phyloP scores from a whole-genome alignment of 2,113 vertebrate species.

The Paraplagusia blochii region DNA sequence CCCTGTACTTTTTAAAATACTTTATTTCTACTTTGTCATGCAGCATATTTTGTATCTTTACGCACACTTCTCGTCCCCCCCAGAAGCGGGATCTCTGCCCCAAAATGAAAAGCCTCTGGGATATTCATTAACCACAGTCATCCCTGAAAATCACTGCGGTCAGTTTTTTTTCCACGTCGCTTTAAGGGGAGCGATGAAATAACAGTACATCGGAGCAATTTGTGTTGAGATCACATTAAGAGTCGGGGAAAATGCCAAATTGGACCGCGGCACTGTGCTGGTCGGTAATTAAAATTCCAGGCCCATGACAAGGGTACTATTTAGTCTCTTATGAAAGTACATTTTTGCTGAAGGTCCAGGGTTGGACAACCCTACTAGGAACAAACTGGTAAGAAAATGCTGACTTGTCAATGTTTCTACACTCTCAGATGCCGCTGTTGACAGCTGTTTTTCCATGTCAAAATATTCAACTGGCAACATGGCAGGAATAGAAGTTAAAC shows the following conservation, averaged over 20 bases:
- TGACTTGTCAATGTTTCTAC: conserved; percentile 3
- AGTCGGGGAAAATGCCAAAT: conserved; percentile 58
- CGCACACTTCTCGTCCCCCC: not conserved
- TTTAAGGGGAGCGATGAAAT: conserved; percentile 35
- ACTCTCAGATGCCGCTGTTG: not conserved
- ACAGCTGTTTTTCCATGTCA: too few species aligned
- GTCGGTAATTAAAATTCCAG: conserved; percentile 71
- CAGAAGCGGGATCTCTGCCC: conserved; percentile 12
- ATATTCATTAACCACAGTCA: conserved; percentile 39
- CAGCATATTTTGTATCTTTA: not conserved
- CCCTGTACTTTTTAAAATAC: too few species aligned
- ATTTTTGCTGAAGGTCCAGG: conserved; percentile 36
- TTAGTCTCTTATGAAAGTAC: conserved; percentile 58
- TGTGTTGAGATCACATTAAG: conserved; percentile 53
- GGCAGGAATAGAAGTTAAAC: too few species aligned
- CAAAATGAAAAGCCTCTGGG: conserved; percentile 22
- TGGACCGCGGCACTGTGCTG: conserved; percentile 51
- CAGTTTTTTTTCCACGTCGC: conserved; percentile 37
- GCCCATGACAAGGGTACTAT: conserved; percentile 55
- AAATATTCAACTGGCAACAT: too few species aligned
- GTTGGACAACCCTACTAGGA: conserved; percentile 24
- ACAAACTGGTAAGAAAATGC: conserved; percentile 22
- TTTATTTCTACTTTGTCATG: too few species aligned
- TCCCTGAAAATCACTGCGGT: conserved; percentile 32
- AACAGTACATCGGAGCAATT: conserved; percentile 36